Conservation (phyloP, 2,113 vertebrate species). For the Loxodonta africana region DNA sequence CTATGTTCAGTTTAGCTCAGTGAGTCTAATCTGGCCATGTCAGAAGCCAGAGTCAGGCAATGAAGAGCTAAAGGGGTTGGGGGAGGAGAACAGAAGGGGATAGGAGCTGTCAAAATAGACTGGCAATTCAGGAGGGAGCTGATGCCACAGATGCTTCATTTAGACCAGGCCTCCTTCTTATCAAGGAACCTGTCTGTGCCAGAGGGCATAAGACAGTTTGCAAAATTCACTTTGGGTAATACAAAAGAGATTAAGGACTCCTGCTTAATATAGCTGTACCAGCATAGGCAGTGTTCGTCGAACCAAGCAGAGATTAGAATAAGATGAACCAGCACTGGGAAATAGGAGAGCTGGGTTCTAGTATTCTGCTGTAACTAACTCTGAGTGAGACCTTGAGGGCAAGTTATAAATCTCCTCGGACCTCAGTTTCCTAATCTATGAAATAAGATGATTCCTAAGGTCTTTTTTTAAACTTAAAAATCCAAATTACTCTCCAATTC, state of each 20-base stretch:
- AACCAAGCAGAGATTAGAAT: slow-evolving; percentile 77
- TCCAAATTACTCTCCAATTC: slow-evolving; percentile 39
- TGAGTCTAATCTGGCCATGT: slow-evolving; percentile 88
- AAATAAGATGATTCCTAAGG: slow-evolving; percentile 2
- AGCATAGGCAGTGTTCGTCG: slow-evolving; percentile 72
- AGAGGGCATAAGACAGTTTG: slow-evolving; percentile 88
- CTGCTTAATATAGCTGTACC: slow-evolving; percentile 85
- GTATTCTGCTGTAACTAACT: slow-evolving; percentile 39
- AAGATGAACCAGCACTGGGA: slow-evolving; percentile 27
- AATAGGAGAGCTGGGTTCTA: not conserved
- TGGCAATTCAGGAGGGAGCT: slow-evolving; percentile 87
- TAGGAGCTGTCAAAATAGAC: slow-evolving; percentile 87
- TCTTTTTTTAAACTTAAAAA: slow-evolving; percentile 38
- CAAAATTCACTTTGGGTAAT: slow-evolving; percentile 89
- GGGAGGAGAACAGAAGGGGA: slow-evolving; percentile 81
- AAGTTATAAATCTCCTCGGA: not conserved
- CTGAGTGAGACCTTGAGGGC: not conserved
- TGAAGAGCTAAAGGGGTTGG: slow-evolving; percentile 87
- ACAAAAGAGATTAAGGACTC: slow-evolving; percentile 85
- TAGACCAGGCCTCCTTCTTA: slow-evolving; percentile 85
- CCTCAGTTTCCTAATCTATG: slow-evolving; percentile 16
- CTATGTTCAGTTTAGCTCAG: slow-evolving; percentile 87
- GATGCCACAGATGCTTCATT: slow-evolving; percentile 88
- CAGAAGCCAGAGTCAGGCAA: slow-evolving; percentile 88
- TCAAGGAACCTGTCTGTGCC: slow-evolving; percentile 87